Conservation (phyloP, 2,888 invertebrate genomes). For the Lymantria dispar region DNA sequence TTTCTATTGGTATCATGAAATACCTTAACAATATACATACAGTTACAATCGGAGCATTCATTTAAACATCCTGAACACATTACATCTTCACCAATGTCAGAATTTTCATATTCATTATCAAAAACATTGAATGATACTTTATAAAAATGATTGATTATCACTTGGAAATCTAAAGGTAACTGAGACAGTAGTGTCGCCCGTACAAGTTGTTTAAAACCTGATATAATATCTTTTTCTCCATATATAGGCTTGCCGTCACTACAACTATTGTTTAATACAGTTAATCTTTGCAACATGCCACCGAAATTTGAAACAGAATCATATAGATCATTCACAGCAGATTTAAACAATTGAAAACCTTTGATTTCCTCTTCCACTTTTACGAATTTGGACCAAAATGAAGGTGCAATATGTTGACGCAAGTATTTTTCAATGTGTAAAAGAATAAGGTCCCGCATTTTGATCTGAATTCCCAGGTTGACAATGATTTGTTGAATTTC, state of each 20-base stretch:
- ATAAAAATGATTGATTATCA: constrained; percentile 89
- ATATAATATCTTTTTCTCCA: constrained; percentile 77
- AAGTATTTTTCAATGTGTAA: constrained; percentile 82
- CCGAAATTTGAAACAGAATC: constrained; percentile 79
- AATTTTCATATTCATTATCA: constrained; percentile 72
- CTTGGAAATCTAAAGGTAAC: constrained; percentile 86
- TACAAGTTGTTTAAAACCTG: constrained; percentile 85
- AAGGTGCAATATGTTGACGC: constrained; percentile 82
- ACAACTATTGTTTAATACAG: constrained; percentile 72
- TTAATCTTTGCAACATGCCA: constrained; percentile 79
- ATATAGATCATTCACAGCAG: constrained; percentile 85
- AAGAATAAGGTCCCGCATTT: constrained; percentile 67
- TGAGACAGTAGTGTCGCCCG: constrained; percentile 87
- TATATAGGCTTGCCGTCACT: constrained; percentile 73
- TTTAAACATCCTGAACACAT: constrained; percentile 89
- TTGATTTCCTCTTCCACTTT: constrained; percentile 76
- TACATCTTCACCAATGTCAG: constrained; percentile 81
- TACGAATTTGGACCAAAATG: constrained; percentile 86
- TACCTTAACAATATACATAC: constrained; percentile 85
- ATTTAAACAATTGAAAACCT: constrained; percentile 85
- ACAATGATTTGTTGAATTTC: constrained; percentile 66
- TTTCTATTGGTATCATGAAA: constrained; percentile 91
- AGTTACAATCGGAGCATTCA: constrained; percentile 81
- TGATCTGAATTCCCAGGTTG: constrained; percentile 61
- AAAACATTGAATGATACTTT: constrained; percentile 90